Conservation (phyloP, 2,888 invertebrate species). For the Himalopsyche tibetana region DNA sequence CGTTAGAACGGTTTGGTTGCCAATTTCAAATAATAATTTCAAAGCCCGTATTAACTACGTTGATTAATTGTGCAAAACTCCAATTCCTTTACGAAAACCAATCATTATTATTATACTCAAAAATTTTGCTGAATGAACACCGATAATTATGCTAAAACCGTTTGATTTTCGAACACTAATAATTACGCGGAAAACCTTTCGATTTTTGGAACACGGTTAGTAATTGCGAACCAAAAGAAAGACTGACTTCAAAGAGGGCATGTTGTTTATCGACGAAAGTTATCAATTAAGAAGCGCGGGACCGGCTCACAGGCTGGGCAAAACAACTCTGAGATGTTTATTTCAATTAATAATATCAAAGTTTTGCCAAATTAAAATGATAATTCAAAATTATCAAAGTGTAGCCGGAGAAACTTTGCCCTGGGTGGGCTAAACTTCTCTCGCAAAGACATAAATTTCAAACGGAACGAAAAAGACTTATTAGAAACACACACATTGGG, state of each 20-base stretch:
- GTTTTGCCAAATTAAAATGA: slow-evolving; percentile 35
- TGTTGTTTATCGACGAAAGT: not conserved
- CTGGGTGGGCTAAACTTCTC: slow-evolving; percentile 29
- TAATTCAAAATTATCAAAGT: slow-evolving; percentile 48
- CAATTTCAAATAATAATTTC: not conserved
- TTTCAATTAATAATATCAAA: slow-evolving; percentile 47
- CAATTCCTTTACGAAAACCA: not conserved
- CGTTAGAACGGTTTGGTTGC: no score
- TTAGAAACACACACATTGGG: not conserved
- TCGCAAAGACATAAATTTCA: slow-evolving; percentile 2
- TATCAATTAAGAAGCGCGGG: slow-evolving; percentile 22
- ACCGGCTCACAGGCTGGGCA: not conserved
- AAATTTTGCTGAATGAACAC: not conserved
- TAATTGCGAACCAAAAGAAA: not conserved
- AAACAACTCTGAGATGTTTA: slow-evolving; percentile 36
- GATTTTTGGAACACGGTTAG: slow-evolving; percentile 15
- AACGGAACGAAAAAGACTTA: slow-evolving; percentile 5
- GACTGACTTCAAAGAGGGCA: not conserved
- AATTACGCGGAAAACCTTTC: not conserved
- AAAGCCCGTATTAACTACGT: not conserved
- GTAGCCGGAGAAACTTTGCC: slow-evolving; percentile 19
- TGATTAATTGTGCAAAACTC: not conserved
- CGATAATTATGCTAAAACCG: not conserved
- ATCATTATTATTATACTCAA: not conserved
- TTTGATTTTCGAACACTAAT: not conserved